A percentile compares a stretch with the other conserved stretches of the same genome.
These are phyloP conservation scores for Drosophila fuyamai DNA, from an alignment of 1,140 invertebrate species.

Conservation along the genomic window DNA sequence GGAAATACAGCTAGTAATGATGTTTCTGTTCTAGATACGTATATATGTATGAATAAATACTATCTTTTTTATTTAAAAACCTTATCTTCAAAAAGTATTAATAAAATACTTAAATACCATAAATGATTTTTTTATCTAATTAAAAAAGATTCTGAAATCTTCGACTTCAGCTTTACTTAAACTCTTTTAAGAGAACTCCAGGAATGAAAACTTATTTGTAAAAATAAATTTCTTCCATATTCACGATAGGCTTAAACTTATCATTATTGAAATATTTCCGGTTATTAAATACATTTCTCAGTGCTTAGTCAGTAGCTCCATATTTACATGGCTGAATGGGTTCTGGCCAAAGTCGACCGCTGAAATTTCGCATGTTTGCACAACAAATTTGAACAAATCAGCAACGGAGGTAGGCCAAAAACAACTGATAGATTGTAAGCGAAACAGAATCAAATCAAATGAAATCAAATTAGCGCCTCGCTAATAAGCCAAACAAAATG, in stretches of 20 bases:
- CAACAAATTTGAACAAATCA: constrained; percentile 67
- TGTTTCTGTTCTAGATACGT: no score
- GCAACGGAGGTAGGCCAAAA: constrained; percentile 24
- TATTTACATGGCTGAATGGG: constrained; percentile 30
- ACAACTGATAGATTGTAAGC: constrained; percentile 48
- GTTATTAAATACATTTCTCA: constrained; percentile 5
- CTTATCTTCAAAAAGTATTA: no score
- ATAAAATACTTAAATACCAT: no score
- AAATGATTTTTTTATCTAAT: no score
- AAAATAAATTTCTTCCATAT: no score
- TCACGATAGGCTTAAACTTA: not conserved
- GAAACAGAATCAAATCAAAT: constrained; percentile 45
- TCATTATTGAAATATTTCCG: not conserved
- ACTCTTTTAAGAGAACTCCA: no score
- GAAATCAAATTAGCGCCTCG: constrained; percentile 60
- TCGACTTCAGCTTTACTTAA: no score
- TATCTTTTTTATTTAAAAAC: no score
- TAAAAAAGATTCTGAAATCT: no score
- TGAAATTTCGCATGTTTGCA: constrained; percentile 49
- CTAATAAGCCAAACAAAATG: constrained; percentile 78
- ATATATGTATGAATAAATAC: no score
- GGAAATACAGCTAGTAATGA: no score
- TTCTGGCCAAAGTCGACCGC: constrained; percentile 12
- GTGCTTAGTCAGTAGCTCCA: constrained; percentile 3
- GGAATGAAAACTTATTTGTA: no score